Evolutionary conservation across 2,888 invertebrate species (phyloP).

Genomic region (Isotomurus palustris): DNA sequence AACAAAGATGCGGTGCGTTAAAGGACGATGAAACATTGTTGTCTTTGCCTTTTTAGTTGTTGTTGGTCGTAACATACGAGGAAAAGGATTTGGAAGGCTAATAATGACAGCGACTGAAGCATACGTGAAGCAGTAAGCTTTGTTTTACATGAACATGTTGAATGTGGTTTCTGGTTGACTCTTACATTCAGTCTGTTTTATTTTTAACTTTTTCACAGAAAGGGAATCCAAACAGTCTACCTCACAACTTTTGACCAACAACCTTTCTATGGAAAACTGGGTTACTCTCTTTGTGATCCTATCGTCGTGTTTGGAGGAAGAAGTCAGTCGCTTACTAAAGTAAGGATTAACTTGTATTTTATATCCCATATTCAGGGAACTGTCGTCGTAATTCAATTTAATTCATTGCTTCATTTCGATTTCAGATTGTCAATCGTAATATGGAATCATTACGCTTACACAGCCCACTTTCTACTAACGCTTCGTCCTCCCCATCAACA

Average conservation of each 20-base stretch:
- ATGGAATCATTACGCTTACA: background rate
- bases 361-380: background rate
- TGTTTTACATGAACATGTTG: background rate
- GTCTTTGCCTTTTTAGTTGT: slow-evolving; percentile 59
- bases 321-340: background rate
- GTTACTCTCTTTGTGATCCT: slow-evolving; percentile 47
- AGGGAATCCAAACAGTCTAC: slow-evolving; percentile 46
- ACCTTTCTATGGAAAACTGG: slow-evolving; percentile 48
- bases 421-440: background rate
- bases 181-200: background rate
- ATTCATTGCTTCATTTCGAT: background rate
- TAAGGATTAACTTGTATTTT: background rate
- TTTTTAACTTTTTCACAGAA: slow-evolving; percentile 40
- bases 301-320: slow-evolving; percentile 39
- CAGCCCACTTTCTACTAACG: background rate
- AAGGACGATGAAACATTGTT: too few species aligned
- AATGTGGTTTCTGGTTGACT: background rate
- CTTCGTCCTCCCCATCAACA: background rate
- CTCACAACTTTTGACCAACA: slow-evolving; percentile 49
- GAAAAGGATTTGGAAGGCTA: slow-evolving; percentile 69
- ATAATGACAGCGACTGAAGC: slow-evolving; percentile 70
- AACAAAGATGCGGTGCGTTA: slow-evolving; percentile 6
- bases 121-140: slow-evolving; percentile 58
- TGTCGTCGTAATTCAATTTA: background rate
- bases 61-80: slow-evolving; percentile 65